A percentile compares a stretch with the other conserved stretches of the same genome.
Evolutionary conservation across 2,888 invertebrate species (phyloP).

Genomic region (Luffia ferchaultella): DNA sequence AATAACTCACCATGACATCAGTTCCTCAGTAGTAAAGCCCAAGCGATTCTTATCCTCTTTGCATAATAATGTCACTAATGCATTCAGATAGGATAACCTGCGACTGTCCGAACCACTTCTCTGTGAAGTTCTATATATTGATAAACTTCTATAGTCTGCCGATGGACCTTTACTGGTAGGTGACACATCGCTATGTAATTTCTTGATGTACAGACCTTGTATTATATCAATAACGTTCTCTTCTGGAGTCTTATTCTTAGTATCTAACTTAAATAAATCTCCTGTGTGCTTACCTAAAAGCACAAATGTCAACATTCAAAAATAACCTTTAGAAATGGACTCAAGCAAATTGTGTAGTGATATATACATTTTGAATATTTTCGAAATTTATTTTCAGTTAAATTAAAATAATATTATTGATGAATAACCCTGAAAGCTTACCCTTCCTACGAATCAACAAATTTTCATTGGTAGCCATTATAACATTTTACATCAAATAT

Average conservation of each 20-base stretch:
- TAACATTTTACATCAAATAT: conserved; percentile 35
- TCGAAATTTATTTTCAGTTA: too few species aligned
- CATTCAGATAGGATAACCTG: conserved; percentile 87
- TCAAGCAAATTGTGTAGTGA: background rate
- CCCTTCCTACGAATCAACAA: conserved; percentile 58
- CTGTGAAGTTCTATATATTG: conserved; percentile 66
- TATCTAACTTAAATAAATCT: conserved; percentile 71
- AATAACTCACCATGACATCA: conserved; percentile 80
- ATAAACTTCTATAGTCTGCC: conserved; percentile 44
- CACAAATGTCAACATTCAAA: conserved; percentile 3
- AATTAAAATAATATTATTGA: background rate
- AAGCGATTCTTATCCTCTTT: conserved; percentile 70
- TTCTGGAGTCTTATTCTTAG: conserved; percentile 62
- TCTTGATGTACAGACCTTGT: conserved; percentile 63
- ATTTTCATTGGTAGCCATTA: conserved; percentile 58
- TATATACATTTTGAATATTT: too few species aligned
- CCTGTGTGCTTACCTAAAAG: conserved; percentile 65
- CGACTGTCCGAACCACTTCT: conserved; percentile 77
- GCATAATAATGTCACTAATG: conserved; percentile 80
- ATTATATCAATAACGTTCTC: conserved; percentile 73
- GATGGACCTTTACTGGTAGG: conserved; percentile 41
- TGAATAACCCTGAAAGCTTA: conserved; percentile 17
- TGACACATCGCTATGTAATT: conserved; percentile 46
- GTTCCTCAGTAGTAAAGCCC: conserved; percentile 80
- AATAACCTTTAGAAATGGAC: background rate